Evolutionary conservation across 2,113 vertebrate genomes (phyloP).

Genomic region (Clarias gariepinus): DNA sequence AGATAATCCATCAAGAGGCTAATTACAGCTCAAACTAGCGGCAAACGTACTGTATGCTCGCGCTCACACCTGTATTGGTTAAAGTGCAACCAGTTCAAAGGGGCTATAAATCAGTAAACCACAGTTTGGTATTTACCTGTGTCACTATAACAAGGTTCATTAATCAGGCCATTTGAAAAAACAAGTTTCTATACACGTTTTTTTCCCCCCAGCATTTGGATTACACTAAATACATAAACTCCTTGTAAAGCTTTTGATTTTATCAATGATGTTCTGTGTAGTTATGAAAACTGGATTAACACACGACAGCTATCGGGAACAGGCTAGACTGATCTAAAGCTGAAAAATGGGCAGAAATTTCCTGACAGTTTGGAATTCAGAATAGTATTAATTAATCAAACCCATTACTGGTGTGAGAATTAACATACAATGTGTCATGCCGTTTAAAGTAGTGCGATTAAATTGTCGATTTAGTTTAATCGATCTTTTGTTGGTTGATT

Average conservation of each 20-base stretch:
- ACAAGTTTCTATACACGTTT: not conserved
- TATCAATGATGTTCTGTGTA: not conserved
- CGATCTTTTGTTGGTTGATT: no score
- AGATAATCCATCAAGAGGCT: conserved; percentile 19
- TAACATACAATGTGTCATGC: not conserved
- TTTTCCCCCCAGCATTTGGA: not conserved
- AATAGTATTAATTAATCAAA: not conserved
- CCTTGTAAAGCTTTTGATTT: not conserved
- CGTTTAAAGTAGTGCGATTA: no score
- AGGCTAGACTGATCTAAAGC: not conserved
- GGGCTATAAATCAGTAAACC: conserved; percentile 15
- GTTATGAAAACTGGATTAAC: not conserved
- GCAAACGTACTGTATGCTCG: not conserved
- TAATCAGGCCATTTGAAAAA: not conserved
- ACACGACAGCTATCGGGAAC: not conserved
- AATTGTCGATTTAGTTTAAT: no score
- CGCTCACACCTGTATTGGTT: not conserved
- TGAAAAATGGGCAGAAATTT: not conserved
- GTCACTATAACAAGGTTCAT: no score
- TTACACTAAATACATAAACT: not conserved
- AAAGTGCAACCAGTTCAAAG: not conserved
- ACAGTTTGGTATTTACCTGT: conserved; percentile 7
- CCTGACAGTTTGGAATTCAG: not conserved
- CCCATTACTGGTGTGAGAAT: not conserved
- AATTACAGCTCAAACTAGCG: conserved; percentile 31